phyloP scores from a whole-genome alignment of 2,888 invertebrate genomes.

The Allolobophora icterica region DNA sequence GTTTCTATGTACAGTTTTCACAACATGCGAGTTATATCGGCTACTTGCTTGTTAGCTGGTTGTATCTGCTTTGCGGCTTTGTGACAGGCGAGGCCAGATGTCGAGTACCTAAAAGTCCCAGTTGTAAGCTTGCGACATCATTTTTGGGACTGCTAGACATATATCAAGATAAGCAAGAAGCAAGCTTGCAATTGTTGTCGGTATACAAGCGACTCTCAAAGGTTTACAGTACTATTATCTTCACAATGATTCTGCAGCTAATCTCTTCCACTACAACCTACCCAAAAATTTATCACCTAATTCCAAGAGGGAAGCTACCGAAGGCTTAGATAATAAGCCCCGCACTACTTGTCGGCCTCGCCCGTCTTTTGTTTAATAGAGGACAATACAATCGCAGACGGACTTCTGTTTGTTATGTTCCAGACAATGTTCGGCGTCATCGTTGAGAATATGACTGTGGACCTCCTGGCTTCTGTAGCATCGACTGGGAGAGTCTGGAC shows the following conservation, averaged over 20 bases:
- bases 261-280: background rate
- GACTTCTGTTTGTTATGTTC: background rate
- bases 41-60: background rate
- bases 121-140: background rate
- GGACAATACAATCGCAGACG: constrained; percentile 23
- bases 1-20: background rate
- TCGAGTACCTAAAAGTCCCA: background rate
- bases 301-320: background rate
- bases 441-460: constrained; percentile 2
- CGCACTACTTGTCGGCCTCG: background rate
- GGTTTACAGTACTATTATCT: background rate
- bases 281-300: background rate
- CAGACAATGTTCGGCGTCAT: background rate
- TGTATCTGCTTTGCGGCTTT: background rate
- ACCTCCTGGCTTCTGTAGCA: background rate
- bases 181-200: background rate
- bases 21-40: background rate
- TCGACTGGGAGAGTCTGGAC: background rate
- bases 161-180: background rate
- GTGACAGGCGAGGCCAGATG: background rate
- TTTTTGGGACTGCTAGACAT: background rate
- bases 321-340: background rate
- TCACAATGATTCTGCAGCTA: background rate
- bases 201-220: background rate
- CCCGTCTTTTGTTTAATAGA: background rate